Base-by-base conservation (phyloP, 2,888 invertebrate species). In the Pogonocherus hispidulus region DNA sequence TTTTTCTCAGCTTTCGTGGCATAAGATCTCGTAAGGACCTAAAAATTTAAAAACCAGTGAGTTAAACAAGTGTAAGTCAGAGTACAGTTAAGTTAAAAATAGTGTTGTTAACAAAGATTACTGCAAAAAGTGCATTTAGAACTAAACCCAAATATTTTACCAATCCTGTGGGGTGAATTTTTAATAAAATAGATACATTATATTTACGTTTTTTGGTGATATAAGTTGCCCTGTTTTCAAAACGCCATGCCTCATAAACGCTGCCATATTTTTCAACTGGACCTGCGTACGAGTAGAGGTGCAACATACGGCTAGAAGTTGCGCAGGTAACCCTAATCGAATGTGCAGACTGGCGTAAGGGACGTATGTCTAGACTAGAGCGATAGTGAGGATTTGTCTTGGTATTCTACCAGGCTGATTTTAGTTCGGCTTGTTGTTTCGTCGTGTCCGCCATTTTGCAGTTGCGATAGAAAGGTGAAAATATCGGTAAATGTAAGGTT, bases 401-500 rank as follows among this genome's bases (percentile, higher is more conserved):
- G 77, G 74, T 78, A 80, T 82, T 82, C 79, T 81, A 80, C 87
- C 88, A 87, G 82, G 89, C 89, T 88, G 89, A 88, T 85, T 77
- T 85, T 90, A 90, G 89, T 90, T 91, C 91, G 90, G 92, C 91
- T 92, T 91, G 91, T 92, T 91, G 91, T 92, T 77, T 76, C 77
- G 76, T 77, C 90, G 91, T 91, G 89, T 92, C 93, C 94, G 94
- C 94, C 94, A 94, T 94, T 92, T 93, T 94, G 91, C 92, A 91
- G 92, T 94, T 93, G 93, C 93, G 80, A 93, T 93, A 92, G 93
- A 93, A 91, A 93, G 92, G 92, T 92, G 92, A 92, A 92, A 92
- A 91, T 91, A 90, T 78, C 90, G 88, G 89, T 90, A 89, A 90
- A 90, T 90, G 90, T 89, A 88, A 88, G 87, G 88, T 88, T 76